phyloP scores from a whole-genome alignment of 1,140 invertebrate genomes.

The Heliconius nattereri region DNA sequence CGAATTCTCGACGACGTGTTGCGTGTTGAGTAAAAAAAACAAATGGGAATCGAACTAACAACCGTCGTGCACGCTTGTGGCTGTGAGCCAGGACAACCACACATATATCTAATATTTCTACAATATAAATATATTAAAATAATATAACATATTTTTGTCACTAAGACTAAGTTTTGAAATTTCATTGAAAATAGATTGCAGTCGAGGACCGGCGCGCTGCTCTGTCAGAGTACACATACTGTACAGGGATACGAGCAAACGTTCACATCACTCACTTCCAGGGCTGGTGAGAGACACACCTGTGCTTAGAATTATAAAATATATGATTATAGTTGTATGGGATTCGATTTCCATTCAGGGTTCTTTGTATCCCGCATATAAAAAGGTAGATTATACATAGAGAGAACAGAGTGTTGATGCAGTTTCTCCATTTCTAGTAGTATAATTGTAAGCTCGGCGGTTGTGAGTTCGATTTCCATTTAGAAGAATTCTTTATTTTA shows the following conservation, averaged over 20 bases:
- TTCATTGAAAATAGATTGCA: constrained; percentile 20
- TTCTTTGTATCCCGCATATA: not conserved
- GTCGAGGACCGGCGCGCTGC: constrained; percentile 19
- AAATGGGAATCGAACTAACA: no score
- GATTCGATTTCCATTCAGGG: no score
- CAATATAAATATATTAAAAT: not conserved
- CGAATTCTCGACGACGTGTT: no score
- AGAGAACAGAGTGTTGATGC: not conserved
- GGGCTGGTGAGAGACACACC: constrained; percentile 11
- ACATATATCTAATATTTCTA: no score
- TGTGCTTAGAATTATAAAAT: not conserved
- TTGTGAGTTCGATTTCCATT: no score
- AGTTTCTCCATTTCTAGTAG: not conserved
- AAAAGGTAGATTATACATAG: not conserved
- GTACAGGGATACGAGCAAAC: constrained; percentile 27
- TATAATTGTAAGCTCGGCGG: no score
- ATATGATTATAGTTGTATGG: no score
- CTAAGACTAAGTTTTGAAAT: constrained; percentile 7
- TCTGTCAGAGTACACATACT: constrained; percentile 23
- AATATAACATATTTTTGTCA: not conserved
- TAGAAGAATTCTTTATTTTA: no score
- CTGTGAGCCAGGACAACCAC: no score
- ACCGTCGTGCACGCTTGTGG: no score
- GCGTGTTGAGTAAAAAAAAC: no score
- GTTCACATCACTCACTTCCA: constrained; percentile 21